phyloP scores from a whole-genome alignment of 1,140 invertebrate genomes.

The Himalopsyche phryganea region DNA sequence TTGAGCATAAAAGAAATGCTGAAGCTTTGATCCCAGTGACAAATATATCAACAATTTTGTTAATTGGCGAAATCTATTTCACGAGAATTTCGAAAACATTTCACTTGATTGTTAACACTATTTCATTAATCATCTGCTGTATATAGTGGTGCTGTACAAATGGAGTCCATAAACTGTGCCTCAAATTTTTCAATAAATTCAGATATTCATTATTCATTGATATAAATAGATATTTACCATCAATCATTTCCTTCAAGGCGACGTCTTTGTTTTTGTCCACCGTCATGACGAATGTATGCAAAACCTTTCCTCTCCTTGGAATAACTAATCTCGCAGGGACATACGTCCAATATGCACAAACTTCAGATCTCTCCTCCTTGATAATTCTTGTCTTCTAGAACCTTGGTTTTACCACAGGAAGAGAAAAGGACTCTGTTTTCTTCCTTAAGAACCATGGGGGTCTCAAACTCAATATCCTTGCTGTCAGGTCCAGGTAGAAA shows the following conservation, averaged over 20 bases:
- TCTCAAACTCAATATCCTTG: constrained; percentile 43
- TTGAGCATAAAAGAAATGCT: too few species aligned
- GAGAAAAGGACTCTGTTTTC: constrained; percentile 42
- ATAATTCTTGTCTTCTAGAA: constrained; percentile 44
- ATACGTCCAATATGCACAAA: constrained; percentile 50
- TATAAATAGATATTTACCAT: constrained; percentile 42
- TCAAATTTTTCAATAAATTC: too few species aligned
- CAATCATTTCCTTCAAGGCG: constrained; percentile 50
- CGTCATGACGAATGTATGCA: constrained; percentile 53
- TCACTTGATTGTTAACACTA: too few species aligned
- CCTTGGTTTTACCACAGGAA: constrained; percentile 45
- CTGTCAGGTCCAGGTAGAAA: constrained; percentile 43
- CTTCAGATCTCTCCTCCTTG: constrained; percentile 44
- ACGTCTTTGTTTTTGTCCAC: constrained; percentile 50
- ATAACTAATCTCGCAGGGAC: constrained; percentile 51
- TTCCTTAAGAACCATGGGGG: constrained; percentile 40
- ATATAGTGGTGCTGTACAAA: too few species aligned
- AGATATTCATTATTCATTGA: too few species aligned
- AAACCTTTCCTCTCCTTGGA: constrained; percentile 39
- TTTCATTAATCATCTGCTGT: too few species aligned
- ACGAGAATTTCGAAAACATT: too few species aligned
- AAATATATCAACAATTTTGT: too few species aligned
- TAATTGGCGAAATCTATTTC: too few species aligned
- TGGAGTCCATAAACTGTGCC: too few species aligned
- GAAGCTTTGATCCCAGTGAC: too few species aligned